These are phyloP conservation scores for Myotis daubentonii DNA, from an alignment of 2,797 vertebrate species.

Conservation along the genomic window DNA sequence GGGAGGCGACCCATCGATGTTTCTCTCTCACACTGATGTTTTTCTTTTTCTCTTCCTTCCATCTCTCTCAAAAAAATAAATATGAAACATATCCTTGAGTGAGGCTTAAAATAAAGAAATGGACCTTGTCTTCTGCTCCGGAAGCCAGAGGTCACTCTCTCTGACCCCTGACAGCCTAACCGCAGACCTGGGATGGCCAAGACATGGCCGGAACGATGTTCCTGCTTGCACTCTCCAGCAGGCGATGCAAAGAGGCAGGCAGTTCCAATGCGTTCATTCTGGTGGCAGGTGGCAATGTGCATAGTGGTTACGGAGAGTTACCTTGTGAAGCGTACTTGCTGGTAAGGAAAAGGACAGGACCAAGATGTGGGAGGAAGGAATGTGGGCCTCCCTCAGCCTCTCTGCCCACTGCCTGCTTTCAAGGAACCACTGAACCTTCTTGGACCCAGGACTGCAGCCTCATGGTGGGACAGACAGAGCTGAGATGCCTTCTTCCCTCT, in stretches of 20 bases:
- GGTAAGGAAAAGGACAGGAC: not conserved
- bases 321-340: not conserved
- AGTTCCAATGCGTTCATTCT: not conserved
- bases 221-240: not conserved
- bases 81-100: not conserved
- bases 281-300: not conserved
- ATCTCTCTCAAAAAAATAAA: not conserved
- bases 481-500: not conserved
- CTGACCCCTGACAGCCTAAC: not conserved
- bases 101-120: not conserved
- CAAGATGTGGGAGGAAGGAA: not conserved
- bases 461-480: not conserved
- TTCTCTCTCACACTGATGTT: not conserved
- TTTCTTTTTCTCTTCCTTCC: not conserved
- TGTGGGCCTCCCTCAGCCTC: not conserved
- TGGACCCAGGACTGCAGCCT: accelerated
- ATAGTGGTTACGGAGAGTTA: not conserved
- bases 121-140: not conserved
- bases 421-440: not conserved
- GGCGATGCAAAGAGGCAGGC: not conserved
- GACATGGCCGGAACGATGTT: not conserved
- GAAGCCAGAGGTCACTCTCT: not conserved
- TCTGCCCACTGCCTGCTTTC: not conserved
- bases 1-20: not conserved
- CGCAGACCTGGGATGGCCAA: not conserved